Percentiles rank a stretch among this genome's conserved stretches.
phyloP scores from a whole-genome alignment of 1,140 invertebrate genomes.

The Leptinotarsa texana region DNA sequence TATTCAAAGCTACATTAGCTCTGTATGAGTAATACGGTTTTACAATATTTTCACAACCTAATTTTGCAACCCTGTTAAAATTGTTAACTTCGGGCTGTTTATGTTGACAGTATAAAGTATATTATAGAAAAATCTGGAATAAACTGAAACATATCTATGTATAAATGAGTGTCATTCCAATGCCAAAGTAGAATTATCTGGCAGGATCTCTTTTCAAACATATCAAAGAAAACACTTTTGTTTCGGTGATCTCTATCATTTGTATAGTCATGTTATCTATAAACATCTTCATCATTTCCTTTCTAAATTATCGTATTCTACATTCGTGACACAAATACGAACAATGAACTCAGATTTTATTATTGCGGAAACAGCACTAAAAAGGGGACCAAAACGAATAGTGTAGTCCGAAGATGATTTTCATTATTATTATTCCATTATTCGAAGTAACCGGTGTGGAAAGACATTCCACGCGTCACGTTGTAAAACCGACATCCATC shows the following conservation, averaged over 20 bases:
- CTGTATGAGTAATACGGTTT: no score
- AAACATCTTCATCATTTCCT: background rate
- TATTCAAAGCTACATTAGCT: no score
- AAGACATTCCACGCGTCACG: slow-evolving; percentile 9
- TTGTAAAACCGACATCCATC: slow-evolving; percentile 2
- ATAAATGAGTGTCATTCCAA: no score
- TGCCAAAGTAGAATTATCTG: no score
- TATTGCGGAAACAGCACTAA: slow-evolving; percentile 8
- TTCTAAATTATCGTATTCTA: background rate
- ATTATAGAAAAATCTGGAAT: no score
- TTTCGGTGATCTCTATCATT: no score
- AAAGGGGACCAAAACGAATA: background rate
- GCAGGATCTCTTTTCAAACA: background rate
- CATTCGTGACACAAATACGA: background rate
- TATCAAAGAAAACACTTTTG: background rate
- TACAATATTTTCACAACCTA: no score
- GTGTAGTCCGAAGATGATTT: background rate
- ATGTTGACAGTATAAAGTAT: no score
- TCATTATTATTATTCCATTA: slow-evolving; percentile 11
- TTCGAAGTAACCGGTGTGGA: slow-evolving; percentile 9
- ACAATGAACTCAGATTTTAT: slow-evolving; percentile 16
- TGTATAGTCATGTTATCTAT: background rate
- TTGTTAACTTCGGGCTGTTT: no score
- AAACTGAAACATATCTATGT: no score
- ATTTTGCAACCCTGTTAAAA: no score